Base-by-base conservation (phyloP, 1,140 invertebrate species). In the Maconellicoccus hirsutus region DNA sequence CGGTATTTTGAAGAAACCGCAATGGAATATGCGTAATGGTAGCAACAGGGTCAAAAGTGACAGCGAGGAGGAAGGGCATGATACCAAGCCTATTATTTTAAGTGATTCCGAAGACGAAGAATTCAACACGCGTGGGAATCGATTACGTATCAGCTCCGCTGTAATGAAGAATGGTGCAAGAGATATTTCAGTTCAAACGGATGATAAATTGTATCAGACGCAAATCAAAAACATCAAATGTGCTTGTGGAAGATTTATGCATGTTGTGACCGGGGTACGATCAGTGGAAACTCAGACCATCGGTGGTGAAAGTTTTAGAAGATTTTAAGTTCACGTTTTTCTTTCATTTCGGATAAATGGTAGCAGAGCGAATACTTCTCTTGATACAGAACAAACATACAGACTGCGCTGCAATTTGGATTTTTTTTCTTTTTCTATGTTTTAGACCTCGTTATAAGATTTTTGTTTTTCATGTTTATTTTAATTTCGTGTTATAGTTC, bases 71-170 rank as follows among this genome's bases (percentile, higher is more conserved):
- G 61, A 66, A 66, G 25, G 19, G 10, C 7, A 66, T 23, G 10
- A 22, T 4, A 8, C 10, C 6, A 33, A 33, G 3, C n/a, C 42
- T 4, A 66, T 66, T 22, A 66, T 66, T 23, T 19, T 66, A 14
- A 66, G 8, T 16, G 61, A 66, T 66, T 66, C 61, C 61, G 61
- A 66, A 23, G 61, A 66, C 7, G 61, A 66, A 25, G 61, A 8
- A 16, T 66, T 66, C 10, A 19, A 10, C 3, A 8, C 19, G 22
- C 4, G 7, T 6, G 61, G 19, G 3, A n/a, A 59, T 59, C n/a
- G n/a, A n/a, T 59, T 16, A 16, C 19, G 61, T 16, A 66, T 52
- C 42, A 52, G 42, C 42, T 14, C 42, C 6, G n/a, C 42, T 2
- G 16, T 52, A 6, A 59, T 7, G 6, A 66, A 10, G 19, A 66